These are phyloP conservation scores for Tachystola acroxantha DNA, from an alignment of 2,888 invertebrate genomes.

Conservation along the genomic window DNA sequence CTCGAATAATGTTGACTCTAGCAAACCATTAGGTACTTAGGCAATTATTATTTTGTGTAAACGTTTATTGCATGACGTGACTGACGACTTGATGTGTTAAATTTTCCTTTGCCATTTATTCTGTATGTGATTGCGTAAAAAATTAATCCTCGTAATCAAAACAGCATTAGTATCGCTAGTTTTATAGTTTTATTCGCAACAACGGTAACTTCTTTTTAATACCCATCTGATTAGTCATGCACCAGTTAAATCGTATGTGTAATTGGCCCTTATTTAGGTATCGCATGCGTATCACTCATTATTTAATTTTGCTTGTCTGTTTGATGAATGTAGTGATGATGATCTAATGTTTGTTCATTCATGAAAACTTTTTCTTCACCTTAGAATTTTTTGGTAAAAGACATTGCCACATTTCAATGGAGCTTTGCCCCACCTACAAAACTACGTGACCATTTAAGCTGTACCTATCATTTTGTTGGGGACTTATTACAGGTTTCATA, in stretches of 20 bases:
- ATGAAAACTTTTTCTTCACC: too few species aligned
- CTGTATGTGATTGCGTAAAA: conserved; percentile 43
- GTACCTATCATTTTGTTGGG: too few species aligned
- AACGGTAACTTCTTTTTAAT: conserved; percentile 33
- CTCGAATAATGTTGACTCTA: conserved; percentile 26
- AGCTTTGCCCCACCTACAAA: too few species aligned
- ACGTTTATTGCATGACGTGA: conserved; percentile 34
- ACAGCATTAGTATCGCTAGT: conserved; percentile 57
- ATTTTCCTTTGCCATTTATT: conserved; percentile 18
- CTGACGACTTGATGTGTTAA: conserved; percentile 40
- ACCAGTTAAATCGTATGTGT: conserved; percentile 25
- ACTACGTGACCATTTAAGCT: too few species aligned
- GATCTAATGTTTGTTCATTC: background rate
- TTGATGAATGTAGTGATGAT: background rate
- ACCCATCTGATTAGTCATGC: conserved; percentile 42
- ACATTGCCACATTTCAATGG: too few species aligned
- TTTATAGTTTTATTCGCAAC: conserved; percentile 29
- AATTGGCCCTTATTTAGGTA: conserved; percentile 15
- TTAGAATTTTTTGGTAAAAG: too few species aligned
- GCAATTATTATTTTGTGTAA: conserved; percentile 37
- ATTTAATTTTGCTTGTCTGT: conserved; percentile 3
- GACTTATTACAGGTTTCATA: too few species aligned
- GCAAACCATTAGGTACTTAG: conserved; percentile 21
- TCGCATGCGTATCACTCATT: conserved; percentile 11
- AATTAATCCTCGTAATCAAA: conserved; percentile 67